Base-by-base conservation (phyloP, 2,797 vertebrate genomes). In the Chelidonichthys spinosus region DNA sequence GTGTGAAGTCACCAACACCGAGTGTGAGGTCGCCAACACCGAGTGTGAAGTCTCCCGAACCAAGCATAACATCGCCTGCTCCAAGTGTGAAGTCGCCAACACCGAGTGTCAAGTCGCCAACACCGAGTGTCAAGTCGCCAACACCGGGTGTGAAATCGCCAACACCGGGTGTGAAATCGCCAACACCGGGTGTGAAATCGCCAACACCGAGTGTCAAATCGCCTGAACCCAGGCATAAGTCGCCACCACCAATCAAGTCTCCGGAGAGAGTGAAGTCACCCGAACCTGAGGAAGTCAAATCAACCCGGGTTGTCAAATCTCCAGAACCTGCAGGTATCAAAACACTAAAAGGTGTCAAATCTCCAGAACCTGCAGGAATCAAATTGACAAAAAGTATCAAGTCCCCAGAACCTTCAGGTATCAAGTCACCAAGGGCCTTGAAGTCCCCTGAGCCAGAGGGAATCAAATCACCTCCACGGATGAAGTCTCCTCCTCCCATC, bases 401-500 rank as follows among this genome's bases (percentile, higher is more conserved):
- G 65, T 92, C 92, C 5, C 92, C 90, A 69, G 91, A 92, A 72
- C 92, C 92, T 37, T 58, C 78, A 39, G 86, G 90, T 39, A 72
- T 94, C 39, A 95, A 93, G 73, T 93, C 94, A 63, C 95, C 96
- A 62, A 93, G 95, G 4, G 91, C 73, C 40, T 74, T 97, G 35
- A 96, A 95, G 32, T 96, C 97, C 39, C 95, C 97, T 68, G 95
- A 97, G 74, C 96, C 97, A 0, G 89, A 83, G 42, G 91, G 89
- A 40, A 63, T 85, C 44, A 94, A 95, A 64, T 97, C 97, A 79
- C 89, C 93, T 39, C 84, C 70, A 0, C 89, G 92, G 68, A 81
- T 93, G 70, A 94, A 94, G 78, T 95, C 94, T 62, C 93, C 94
- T 86, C 89, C 92, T 74, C 91, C 92, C 11, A 81, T 75, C 17